Evolutionary conservation across 1,140 invertebrate genomes (phyloP), one percentile per base, ranked within the genome.

Genomic region (Andrena cerasifolii): DNA sequence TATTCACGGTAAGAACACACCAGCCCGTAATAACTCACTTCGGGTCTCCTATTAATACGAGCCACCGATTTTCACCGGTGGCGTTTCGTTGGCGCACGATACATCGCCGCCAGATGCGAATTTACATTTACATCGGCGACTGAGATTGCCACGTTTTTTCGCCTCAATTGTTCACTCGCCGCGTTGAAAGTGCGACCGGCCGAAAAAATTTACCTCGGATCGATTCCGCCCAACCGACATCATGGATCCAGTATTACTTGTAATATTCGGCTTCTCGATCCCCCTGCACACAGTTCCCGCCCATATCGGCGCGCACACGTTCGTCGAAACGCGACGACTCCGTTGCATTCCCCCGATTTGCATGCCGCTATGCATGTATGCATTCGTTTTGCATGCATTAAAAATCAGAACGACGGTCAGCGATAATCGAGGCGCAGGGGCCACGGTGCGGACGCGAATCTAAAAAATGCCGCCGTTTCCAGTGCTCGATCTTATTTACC

Each of bases 301-400:
- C 26, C 10, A n/a, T n/a, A 54, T 21, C 7, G 4, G 7, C 33
- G 28, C 45, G 21, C 45, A 18, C 47, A 18, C 58, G 53, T 26
- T 7, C 43, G 18, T 12, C 12, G 33, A 61, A 61, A 45, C 51
- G 40, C 16, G 28, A 58, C 43, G 47, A n/a, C 31, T 33, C 33
- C 12, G 51, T 45, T 59, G 56, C 36, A 40, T 56, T 62, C n/a
- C 26, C 21, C 16, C 2, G 40, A 78, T 78, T 73, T 78, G 76
- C 76, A 78, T 78, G 28, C 36, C 21, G 58, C 12, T 63, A 53
- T 73, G 70, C 59, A 73, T 73, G 76, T 49, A 78, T 78, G 75
- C 75, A 78, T 72, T 58, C 70, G 59, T 73, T 78, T 78, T 78
- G 70, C 76, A 78, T 78, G 36, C 21, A 78, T 78, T 78, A 78